Evolutionary conservation across 2,888 invertebrate genomes (phyloP).

Genomic region (Barypeithes pellucidus): DNA sequence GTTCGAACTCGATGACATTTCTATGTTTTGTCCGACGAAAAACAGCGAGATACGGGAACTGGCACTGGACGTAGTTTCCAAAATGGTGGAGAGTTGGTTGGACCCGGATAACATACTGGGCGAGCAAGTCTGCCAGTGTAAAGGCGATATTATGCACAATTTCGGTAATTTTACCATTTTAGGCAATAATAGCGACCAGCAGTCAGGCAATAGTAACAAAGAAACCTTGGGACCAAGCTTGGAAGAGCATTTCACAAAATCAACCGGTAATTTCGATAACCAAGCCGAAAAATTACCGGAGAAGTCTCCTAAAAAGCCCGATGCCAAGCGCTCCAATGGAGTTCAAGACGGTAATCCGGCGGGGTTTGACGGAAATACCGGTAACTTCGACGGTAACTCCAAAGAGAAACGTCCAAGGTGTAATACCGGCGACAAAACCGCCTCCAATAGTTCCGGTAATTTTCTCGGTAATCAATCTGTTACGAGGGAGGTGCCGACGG

Average conservation of each 20-base stretch:
- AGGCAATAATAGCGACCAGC: neutral
- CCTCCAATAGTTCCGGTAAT: conserved; percentile 32
- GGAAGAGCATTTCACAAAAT: neutral
- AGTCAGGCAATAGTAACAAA: conserved; percentile 16
- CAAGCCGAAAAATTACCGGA: conserved; percentile 3
- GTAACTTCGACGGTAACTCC: conserved; percentile 21
- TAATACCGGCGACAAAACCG: conserved; percentile 51
- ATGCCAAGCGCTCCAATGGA: conserved; percentile 40
- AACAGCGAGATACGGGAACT: conserved; percentile 48
- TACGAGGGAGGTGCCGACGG: conserved; percentile 61
- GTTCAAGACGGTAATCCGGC: conserved; percentile 3
- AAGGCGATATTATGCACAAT: conserved; percentile 29
- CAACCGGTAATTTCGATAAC: conserved; percentile 21
- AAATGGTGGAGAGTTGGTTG: conserved; percentile 52
- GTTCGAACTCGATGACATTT: conserved; percentile 50
- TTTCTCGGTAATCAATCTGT: neutral
- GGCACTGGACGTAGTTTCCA: conserved; percentile 48
- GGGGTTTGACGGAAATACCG: conserved; percentile 15
- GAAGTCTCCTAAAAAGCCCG: conserved; percentile 14
- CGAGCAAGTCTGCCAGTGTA: conserved; percentile 43
- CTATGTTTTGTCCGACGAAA: conserved; percentile 32
- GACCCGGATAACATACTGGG: conserved; percentile 42
- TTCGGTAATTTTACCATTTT: conserved; percentile 8
- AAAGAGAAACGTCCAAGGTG: conserved; percentile 49
- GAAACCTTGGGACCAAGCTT: conserved; percentile 30